phyloP scores from a whole-genome alignment of 2,888 invertebrate genomes.

The Steinernema hermaphroditum region DNA sequence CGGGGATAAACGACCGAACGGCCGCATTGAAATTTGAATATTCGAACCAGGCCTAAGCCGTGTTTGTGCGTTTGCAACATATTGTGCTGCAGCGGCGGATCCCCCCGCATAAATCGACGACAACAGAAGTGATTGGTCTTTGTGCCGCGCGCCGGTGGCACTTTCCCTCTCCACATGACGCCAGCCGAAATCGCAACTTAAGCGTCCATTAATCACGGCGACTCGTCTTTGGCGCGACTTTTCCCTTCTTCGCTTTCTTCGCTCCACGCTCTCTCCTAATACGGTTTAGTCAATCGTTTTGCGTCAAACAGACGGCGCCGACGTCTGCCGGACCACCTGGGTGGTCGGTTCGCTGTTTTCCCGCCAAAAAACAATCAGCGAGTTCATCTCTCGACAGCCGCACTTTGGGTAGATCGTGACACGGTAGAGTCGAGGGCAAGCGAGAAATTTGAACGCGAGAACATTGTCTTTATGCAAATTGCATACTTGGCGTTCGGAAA shows the following conservation, averaged over 20 bases:
- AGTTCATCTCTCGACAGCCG: background rate
- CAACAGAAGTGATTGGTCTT: conserved; percentile 10
- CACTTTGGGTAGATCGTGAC: too few species aligned
- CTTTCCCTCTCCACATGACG: conserved; percentile 31
- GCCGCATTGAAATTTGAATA: conserved; percentile 27
- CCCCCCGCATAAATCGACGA: background rate
- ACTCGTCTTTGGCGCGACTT: conserved; percentile 16
- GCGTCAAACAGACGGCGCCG: conserved; percentile 10
- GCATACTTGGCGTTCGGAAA: background rate
- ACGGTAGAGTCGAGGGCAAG: background rate
- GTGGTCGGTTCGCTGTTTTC: conserved; percentile 2
- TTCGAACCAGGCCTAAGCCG: background rate
- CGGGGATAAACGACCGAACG: conserved; percentile 14
- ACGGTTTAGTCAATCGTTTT: conserved; percentile 29
- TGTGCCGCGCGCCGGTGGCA: conserved; percentile 30
- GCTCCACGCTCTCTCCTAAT: background rate
- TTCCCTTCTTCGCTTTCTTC: background rate
- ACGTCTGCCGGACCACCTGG: conserved; percentile 27
- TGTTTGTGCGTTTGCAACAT: conserved; percentile 29
- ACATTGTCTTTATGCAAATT: conserved; percentile 30
- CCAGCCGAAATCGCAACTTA: conserved; percentile 31
- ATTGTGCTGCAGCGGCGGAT: background rate
- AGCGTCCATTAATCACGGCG: conserved; percentile 29
- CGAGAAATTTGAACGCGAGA: conserved; percentile 11
- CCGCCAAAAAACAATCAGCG: conserved; percentile 1